A percentile compares a stretch with the other conserved stretches of the same genome.
Evolutionary conservation across 2,888 invertebrate species (phyloP).

Genomic region (Drosophila parthenogenetica): DNA sequence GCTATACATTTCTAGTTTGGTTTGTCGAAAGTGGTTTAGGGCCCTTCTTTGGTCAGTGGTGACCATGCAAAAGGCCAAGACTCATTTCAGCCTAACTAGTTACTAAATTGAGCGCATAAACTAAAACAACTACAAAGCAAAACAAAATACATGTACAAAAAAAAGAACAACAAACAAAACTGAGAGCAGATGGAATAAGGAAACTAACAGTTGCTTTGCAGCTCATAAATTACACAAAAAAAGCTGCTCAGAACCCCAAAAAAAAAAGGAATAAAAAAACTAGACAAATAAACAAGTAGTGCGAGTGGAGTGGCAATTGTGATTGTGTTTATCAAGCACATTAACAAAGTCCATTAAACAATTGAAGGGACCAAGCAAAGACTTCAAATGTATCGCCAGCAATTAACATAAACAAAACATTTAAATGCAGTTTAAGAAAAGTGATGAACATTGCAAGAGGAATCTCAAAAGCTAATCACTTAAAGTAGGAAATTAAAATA

Average conservation of each 20-base stretch:
- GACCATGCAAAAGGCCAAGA: constrained; percentile 46
- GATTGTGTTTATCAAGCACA: constrained; percentile 63
- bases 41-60: constrained; percentile 33
- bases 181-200: constrained; percentile 40
- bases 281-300: constrained; percentile 44
- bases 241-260: constrained; percentile 29
- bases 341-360: constrained; percentile 44
- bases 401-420: constrained; percentile 2
- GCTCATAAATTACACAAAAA: constrained; percentile 73
- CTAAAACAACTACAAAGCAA: constrained; percentile 62
- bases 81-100: constrained; percentile 72
- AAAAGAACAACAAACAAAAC: constrained; percentile 26
- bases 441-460: constrained; percentile 21
- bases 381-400: constrained; percentile 6
- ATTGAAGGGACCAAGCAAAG: constrained; percentile 8
- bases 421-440: constrained; percentile 21
- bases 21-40: constrained; percentile 61
- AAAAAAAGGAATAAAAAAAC: background rate
- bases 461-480: constrained; percentile 11
- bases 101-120: constrained; percentile 78
- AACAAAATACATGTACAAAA: constrained; percentile 2
- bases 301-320: constrained; percentile 27
- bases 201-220: constrained; percentile 51
- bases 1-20: constrained; percentile 3
- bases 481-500: background rate